Conservation (phyloP, 35 echinoderm and acorn worm genomes). For the Holothuria glaberrima region DNA sequence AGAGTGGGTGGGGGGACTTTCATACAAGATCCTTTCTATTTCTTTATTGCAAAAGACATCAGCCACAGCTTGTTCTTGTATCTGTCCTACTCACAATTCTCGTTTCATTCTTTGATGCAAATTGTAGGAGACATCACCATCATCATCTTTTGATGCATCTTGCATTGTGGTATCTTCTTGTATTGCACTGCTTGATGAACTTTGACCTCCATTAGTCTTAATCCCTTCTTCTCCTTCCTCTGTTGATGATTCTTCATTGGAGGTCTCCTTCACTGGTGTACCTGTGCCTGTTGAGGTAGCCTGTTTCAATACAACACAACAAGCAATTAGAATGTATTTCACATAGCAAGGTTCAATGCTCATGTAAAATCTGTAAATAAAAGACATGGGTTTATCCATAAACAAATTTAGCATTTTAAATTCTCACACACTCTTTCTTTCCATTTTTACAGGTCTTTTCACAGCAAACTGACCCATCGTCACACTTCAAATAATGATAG, state of each 20-base stretch:
- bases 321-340: neutral
- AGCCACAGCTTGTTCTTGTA: too few species aligned
- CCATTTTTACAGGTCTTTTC: neutral
- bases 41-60: too few species aligned
- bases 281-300: neutral
- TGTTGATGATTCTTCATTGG: too few species aligned
- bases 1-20: too few species aligned
- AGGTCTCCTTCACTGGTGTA: too few species aligned
- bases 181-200: conserved; percentile 31
- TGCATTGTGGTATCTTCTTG: neutral
- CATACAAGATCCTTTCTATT: too few species aligned
- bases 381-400: neutral
- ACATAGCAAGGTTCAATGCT: too few species aligned
- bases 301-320: neutral
- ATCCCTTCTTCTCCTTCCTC: too few species aligned
- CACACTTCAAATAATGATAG: neutral
- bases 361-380: neutral
- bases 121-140: neutral
- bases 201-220: neutral
- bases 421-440: neutral
- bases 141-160: neutral
- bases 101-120: conserved; percentile 4
- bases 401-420: neutral
- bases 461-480: neutral
- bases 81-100: conserved; percentile 12